Evolutionary conservation across 1,140 invertebrate genomes (phyloP).

Genomic region (Calephelis virginiensis): DNA sequence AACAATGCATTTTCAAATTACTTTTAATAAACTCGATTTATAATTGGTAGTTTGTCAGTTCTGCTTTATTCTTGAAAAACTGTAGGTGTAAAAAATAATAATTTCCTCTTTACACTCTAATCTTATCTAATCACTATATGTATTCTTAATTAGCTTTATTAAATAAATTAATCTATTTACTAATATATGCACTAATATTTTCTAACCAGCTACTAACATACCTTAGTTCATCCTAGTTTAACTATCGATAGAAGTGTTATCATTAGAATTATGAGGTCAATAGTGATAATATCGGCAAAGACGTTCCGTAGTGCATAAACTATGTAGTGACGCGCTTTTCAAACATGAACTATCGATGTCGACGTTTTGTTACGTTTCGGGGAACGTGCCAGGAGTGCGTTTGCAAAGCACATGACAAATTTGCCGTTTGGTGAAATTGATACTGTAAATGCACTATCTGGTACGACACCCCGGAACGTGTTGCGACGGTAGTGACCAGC

Average conservation of each 20-base stretch:
- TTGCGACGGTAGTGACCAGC: constrained; percentile 60
- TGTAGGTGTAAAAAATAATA: too few species aligned
- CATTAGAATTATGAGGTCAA: constrained; percentile 4
- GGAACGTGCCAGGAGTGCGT: constrained; percentile 97
- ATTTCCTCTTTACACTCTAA: too few species aligned
- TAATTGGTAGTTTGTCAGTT: too few species aligned
- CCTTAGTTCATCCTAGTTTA: neutral
- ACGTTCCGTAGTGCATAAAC: constrained; percentile 62
- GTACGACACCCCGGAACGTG: constrained; percentile 93
- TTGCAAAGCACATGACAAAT: constrained; percentile 86
- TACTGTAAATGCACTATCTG: constrained; percentile 99
- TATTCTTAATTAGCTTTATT: neutral
- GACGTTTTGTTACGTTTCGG: constrained; percentile 80
- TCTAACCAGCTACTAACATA: neutral
- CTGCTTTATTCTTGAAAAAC: too few species aligned
- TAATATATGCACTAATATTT: neutral
- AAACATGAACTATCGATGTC: constrained; percentile 55
- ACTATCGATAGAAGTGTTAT: neutral
- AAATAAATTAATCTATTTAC: neutral
- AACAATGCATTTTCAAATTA: too few species aligned
- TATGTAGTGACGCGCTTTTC: constrained; percentile 53
- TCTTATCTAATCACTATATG: neutral
- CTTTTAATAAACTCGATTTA: too few species aligned
- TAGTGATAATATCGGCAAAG: constrained; percentile 52
- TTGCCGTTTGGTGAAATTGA: constrained; percentile 81